Conservation (phyloP, 2,797 vertebrate genomes). For the Pangasius mekongensis region DNA sequence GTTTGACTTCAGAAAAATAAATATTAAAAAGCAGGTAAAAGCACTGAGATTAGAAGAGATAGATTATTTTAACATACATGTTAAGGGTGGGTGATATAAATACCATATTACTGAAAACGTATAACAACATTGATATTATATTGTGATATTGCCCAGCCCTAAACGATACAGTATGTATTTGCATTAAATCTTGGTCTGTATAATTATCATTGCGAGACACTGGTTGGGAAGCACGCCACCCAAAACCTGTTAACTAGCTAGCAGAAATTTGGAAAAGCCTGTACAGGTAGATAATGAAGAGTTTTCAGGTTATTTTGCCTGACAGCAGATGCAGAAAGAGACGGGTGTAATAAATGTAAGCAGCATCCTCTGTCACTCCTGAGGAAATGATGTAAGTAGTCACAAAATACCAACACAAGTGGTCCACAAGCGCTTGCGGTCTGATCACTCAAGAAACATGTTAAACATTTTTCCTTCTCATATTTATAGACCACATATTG, state of each 20-base stretch:
- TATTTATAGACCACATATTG: neutral
- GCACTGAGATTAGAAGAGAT: too few relatives aligned
- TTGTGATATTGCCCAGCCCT: too few relatives aligned
- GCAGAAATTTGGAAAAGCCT: neutral
- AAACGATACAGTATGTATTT: neutral
- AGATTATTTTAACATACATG: too few relatives aligned
- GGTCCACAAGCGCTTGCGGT: neutral
- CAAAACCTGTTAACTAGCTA: neutral
- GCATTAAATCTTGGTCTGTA: neutral
- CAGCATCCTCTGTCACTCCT: neutral
- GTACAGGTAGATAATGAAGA: neutral
- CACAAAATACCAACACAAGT: neutral
- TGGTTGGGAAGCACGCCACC: neutral
- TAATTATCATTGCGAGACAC: neutral
- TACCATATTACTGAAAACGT: too few relatives aligned
- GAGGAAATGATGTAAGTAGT: neutral
- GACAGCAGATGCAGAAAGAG: neutral
- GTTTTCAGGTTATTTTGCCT: neutral
- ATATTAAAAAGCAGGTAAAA: too few relatives aligned
- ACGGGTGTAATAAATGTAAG: neutral
- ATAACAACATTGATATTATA: too few relatives aligned
- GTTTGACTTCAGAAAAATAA: too few relatives aligned
- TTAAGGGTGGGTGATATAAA: too few relatives aligned
- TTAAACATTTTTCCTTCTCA: neutral
- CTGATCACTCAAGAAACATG: neutral